A percentile compares a stretch with the other conserved stretches of the same genome.
Conservation (phyloP, 2,888 invertebrate species). For the Synanthedon tipuliformis region DNA sequence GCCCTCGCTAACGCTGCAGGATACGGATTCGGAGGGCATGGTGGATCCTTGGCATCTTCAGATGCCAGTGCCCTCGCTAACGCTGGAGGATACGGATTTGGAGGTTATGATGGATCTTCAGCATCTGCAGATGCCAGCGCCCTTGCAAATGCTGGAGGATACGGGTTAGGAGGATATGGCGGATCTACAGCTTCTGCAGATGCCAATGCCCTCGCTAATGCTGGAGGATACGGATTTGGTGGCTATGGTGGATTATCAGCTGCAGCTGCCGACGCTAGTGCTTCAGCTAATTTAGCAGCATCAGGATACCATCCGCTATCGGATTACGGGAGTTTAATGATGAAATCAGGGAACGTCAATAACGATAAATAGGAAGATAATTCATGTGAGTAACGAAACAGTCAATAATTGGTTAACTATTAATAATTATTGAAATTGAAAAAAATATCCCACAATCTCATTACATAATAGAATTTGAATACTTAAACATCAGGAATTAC, state of each 20-base stretch:
- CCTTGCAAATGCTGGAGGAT: not conserved
- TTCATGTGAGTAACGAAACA: too few species aligned
- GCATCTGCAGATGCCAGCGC: not conserved
- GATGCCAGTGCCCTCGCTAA: too few species aligned
- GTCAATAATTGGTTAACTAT: too few species aligned
- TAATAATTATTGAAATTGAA: too few species aligned
- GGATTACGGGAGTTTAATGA: too few species aligned
- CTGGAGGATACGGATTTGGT: not conserved
- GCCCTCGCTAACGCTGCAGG: slow-evolving; percentile 1
- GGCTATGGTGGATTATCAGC: not conserved
- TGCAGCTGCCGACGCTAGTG: slow-evolving; percentile 4
- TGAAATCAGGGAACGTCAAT: too few species aligned
- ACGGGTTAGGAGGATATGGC: not conserved
- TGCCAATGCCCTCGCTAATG: slow-evolving; percentile 3
- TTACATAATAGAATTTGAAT: too few species aligned
- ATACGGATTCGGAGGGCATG: not conserved
- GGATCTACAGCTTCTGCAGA: slow-evolving; percentile 3
- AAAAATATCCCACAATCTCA: too few species aligned
- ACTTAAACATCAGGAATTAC: too few species aligned
- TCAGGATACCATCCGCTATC: too few species aligned
- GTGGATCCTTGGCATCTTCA: not conserved
- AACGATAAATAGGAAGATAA: too few species aligned
- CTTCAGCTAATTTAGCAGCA: slow-evolving; percentile 3
- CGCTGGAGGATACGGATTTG: not conserved
- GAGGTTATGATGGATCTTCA: not conserved